phyloP scores from a whole-genome alignment of 2,888 invertebrate species.

The Cephalotes varians region DNA sequence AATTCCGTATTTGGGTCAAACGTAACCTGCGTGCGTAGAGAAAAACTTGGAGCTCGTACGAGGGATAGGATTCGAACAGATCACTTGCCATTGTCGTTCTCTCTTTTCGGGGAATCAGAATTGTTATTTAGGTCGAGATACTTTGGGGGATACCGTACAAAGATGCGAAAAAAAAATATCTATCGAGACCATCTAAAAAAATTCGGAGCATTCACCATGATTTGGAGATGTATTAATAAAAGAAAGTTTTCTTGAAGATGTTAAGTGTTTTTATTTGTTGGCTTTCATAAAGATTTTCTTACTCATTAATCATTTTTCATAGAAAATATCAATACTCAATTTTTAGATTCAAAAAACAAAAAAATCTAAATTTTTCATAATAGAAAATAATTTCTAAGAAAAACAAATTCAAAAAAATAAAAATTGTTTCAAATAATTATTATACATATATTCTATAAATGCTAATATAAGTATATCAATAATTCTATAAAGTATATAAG shows the following conservation, averaged over 20 bases:
- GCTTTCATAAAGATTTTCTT: not conserved
- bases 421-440: not conserved
- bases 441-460: not conserved
- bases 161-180: not conserved
- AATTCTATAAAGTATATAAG: not conserved
- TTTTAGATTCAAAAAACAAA: not conserved
- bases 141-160: not conserved
- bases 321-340: not conserved
- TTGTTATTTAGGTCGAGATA: conserved; percentile 56
- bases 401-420: not conserved
- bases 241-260: not conserved
- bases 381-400: not conserved
- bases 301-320: not conserved
- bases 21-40: conserved; percentile 21
- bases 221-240: not conserved
- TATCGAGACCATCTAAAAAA: not conserved
- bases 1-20: conserved; percentile 49
- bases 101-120: conserved; percentile 47
- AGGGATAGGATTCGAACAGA: not conserved
- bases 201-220: not conserved
- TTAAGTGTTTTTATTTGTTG: no score
- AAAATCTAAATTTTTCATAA: not conserved
- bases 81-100: not conserved
- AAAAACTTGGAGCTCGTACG: not conserved
- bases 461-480: not conserved